Percentiles rank a stretch among this genome's conserved stretches.
Evolutionary conservation across 1,140 invertebrate species (phyloP).

Genomic region (Drosophila bipectinata): DNA sequence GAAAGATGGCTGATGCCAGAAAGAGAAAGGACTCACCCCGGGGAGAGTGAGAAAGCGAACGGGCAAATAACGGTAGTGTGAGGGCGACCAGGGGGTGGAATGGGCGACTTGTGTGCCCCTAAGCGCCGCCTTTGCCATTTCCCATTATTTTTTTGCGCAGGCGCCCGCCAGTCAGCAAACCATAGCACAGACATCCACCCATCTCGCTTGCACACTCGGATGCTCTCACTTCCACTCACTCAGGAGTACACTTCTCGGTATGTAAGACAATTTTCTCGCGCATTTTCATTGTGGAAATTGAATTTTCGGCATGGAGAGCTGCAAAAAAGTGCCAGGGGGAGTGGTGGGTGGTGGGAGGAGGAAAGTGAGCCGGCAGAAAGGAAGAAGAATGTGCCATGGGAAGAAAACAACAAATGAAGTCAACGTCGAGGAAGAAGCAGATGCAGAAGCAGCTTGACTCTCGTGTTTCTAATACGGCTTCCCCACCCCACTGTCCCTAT

Average conservation of each 20-base stretch:
- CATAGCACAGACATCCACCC: conserved; percentile 42
- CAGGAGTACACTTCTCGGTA: conserved; percentile 14
- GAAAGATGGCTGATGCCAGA: conserved; percentile 45
- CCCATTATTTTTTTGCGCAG: conserved; percentile 74
- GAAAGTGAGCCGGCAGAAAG: background rate
- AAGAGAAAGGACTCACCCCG: conserved; percentile 41
- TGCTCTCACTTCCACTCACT: conserved; percentile 18
- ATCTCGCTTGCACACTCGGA: conserved; percentile 17
- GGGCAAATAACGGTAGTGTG: background rate
- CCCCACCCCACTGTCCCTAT: conserved; percentile 39
- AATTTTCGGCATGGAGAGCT: conserved; percentile 77
- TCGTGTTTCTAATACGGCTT: conserved; percentile 26
- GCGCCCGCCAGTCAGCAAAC: conserved; percentile 64
- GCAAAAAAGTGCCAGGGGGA: conserved; percentile 31
- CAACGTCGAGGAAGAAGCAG: conserved; percentile 10
- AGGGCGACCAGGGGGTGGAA: background rate
- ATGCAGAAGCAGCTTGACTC: conserved; percentile 17
- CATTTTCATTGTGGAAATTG: conserved; percentile 82
- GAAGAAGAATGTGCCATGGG: background rate
- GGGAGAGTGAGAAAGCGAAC: background rate
- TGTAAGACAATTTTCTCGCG: conserved; percentile 81
- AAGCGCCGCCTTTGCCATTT: conserved; percentile 79
- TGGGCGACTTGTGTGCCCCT: conserved; percentile 38
- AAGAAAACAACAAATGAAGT: conserved; percentile 14
- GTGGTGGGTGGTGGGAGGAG: conserved; percentile 2